Percentiles rank a stretch among this genome's conserved stretches.
These are phyloP conservation scores for Macaca nemestrina DNA, from an alignment of 2,113 vertebrate genomes.

Conservation along the genomic window DNA sequence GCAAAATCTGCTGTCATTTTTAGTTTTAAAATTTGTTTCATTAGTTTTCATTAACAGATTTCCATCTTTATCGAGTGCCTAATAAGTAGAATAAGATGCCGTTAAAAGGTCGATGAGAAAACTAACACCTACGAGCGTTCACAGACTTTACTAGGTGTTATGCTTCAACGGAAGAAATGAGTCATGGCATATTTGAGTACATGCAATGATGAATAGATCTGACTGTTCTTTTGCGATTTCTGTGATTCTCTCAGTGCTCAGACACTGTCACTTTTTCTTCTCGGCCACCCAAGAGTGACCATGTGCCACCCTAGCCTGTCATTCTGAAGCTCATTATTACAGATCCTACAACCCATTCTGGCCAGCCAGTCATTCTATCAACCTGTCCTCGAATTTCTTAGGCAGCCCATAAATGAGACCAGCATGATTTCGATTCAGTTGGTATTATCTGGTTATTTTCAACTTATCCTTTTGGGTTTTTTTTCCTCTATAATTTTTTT, in stretches of 20 bases:
- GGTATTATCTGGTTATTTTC: background rate
- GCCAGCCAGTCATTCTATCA: background rate
- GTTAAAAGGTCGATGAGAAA: constrained; percentile 56
- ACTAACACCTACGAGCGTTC: constrained; percentile 60
- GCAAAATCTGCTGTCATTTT: constrained; percentile 35
- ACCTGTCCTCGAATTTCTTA: constrained; percentile 30
- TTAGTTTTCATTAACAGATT: constrained; percentile 25
- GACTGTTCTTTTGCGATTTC: constrained; percentile 56
- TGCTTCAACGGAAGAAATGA: constrained; percentile 56
- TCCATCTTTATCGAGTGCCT: constrained; percentile 1
- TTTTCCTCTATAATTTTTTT: background rate
- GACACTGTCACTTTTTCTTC: constrained; percentile 7
- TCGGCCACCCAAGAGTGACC: constrained; percentile 38
- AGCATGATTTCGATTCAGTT: background rate
- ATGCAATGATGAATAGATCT: constrained; percentile 57
- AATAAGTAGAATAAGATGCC: constrained; percentile 64
- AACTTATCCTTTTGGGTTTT: background rate
- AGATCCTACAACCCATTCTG: background rate
- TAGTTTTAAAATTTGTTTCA: constrained; percentile 40
- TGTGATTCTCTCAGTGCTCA: constrained; percentile 26
- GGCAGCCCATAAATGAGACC: constrained; percentile 17
- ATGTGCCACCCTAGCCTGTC: background rate
- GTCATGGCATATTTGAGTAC: constrained; percentile 33
- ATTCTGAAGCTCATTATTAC: background rate
- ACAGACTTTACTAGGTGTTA: constrained; percentile 75